These are phyloP conservation scores for Sepiola atlantica DNA, from an alignment of 2,888 invertebrate genomes.

Conservation along the genomic window DNA sequence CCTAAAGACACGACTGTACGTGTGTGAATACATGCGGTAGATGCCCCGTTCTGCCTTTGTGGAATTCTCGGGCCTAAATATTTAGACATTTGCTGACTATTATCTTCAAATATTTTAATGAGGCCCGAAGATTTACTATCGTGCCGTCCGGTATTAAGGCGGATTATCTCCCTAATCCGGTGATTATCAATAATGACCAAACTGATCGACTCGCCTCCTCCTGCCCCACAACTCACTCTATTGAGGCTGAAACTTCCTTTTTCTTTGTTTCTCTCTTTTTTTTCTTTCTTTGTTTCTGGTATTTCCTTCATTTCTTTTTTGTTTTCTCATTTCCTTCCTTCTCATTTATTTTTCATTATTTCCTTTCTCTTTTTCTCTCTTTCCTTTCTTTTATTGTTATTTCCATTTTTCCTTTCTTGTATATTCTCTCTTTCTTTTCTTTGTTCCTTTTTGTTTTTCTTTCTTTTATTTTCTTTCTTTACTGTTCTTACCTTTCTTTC, in stretches of 20 bases:
- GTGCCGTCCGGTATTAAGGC: not conserved
- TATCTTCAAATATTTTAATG: conserved; percentile 17
- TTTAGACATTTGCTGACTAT: not conserved
- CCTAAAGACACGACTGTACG: not conserved
- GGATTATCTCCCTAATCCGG: conserved; percentile 12
- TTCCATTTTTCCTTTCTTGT: not conserved
- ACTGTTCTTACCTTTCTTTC: not conserved
- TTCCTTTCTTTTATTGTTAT: not conserved
- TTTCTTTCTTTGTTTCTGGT: not conserved
- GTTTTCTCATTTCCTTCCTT: not conserved
- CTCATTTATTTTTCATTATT: not conserved
- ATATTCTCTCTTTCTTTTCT: not conserved
- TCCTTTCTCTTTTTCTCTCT: not conserved
- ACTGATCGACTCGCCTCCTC: not conserved
- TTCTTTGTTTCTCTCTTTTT: not conserved
- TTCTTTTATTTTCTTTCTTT: not conserved
- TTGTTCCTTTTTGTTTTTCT: not conserved
- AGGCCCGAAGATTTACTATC: not conserved
- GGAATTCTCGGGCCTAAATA: not conserved
- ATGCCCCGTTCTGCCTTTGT: too few species aligned
- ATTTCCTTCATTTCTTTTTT: too few species aligned
- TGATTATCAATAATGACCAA: conserved; percentile 32
- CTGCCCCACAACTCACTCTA: too few species aligned
- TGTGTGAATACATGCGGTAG: too few species aligned
- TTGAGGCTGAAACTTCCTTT: not conserved